A percentile compares a stretch with the other conserved stretches of the same genome.
These are phyloP conservation scores for Oenanthe melanoleuca DNA, from an alignment of 2,113 vertebrate genomes.

Conservation along the genomic window DNA sequence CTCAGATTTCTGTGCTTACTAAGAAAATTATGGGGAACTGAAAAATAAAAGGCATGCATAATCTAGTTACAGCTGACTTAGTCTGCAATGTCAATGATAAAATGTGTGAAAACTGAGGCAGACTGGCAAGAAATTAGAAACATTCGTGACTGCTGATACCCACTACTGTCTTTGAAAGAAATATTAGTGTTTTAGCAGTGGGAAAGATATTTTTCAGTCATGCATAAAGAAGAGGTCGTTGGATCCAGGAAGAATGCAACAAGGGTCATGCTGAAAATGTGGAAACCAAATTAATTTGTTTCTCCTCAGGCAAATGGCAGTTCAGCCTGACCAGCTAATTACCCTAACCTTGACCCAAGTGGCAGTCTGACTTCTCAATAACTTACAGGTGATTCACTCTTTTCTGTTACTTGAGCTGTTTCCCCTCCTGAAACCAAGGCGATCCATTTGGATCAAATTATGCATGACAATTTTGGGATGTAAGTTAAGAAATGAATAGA, in stretches of 20 bases:
- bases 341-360: conserved; percentile 62
- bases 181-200: conserved; percentile 22
- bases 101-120: conserved; percentile 7
- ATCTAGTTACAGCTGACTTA: conserved; percentile 50
- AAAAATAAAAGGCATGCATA: conserved; percentile 53
- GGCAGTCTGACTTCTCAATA: conserved; percentile 61
- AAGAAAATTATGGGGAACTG: conserved; percentile 51
- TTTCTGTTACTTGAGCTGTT: conserved; percentile 42
- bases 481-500: conserved; percentile 49
- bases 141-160: conserved; percentile 9
- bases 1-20: conserved; percentile 44
- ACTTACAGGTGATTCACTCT: conserved; percentile 71
- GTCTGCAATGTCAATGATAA: conserved; percentile 1
- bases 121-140: conserved; percentile 55
- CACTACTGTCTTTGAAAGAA: conserved; percentile 34
- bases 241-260: conserved; percentile 35
- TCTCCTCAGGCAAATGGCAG: conserved; percentile 71
- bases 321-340: conserved; percentile 70
- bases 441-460: conserved; percentile 77
- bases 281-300: conserved; percentile 71
- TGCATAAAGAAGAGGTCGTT: conserved; percentile 4
- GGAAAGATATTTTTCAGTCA: conserved; percentile 34
- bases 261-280: conserved; percentile 50
- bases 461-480: conserved; percentile 64
- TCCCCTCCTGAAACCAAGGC: conserved; percentile 54